These are phyloP conservation scores for Agrochola circellaris DNA, from an alignment of 2,888 invertebrate species.

Conservation along the genomic window DNA sequence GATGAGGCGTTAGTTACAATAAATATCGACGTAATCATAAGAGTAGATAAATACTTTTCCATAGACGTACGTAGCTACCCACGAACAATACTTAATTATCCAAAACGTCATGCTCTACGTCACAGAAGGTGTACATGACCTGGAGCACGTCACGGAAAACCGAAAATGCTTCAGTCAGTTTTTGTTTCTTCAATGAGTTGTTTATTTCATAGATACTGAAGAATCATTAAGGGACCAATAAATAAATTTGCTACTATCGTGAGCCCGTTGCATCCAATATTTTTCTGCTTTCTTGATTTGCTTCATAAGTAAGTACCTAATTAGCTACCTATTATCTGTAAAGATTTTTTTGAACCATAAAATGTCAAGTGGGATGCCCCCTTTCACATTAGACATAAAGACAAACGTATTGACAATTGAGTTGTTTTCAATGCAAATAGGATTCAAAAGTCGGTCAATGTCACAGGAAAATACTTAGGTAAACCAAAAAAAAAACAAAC, in stretches of 20 bases:
- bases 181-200: background rate
- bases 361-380: conserved; percentile 20
- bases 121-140: conserved; percentile 21
- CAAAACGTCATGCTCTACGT: too few species aligned
- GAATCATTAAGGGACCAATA: background rate
- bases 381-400: background rate
- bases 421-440: conserved; percentile 12
- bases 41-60: too few species aligned
- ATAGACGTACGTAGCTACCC: too few species aligned
- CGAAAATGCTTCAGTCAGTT: background rate
- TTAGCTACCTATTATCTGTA: background rate
- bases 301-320: background rate
- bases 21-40: too few species aligned
- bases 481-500: background rate
- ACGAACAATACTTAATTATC: too few species aligned
- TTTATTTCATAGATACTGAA: too few species aligned
- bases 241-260: background rate
- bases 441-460: conserved; percentile 10
- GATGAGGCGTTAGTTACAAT: too few species aligned
- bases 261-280: background rate
- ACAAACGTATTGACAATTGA: background rate
- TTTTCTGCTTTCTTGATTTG: background rate
- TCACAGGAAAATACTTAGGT: conserved; percentile 29
- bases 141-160: conserved; percentile 20
- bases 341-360: background rate